A percentile compares a stretch with the other conserved stretches of the same genome.
These are phyloP conservation scores for Indri indri DNA, from an alignment of 2,113 vertebrate genomes.

Conservation along the genomic window DNA sequence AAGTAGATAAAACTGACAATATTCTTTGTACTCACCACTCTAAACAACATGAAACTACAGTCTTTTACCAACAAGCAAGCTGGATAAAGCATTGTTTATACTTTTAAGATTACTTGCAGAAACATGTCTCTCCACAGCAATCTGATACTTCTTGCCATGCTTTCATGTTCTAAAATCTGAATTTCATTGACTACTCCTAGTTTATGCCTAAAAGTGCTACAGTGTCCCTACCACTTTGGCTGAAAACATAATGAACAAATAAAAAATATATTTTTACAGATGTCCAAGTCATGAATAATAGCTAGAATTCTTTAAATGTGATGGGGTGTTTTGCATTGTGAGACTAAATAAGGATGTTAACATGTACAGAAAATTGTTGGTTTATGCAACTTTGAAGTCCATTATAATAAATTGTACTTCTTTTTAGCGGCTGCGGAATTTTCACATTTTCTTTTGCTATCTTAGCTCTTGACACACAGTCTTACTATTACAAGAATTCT, in stretches of 20 bases:
- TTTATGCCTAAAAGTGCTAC: not conserved
- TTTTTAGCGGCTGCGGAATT: not conserved
- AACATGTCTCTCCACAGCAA: not conserved
- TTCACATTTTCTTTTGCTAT: constrained; percentile 29
- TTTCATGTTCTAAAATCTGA: not conserved
- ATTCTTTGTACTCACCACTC: not conserved
- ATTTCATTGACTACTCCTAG: not conserved
- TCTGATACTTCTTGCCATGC: not conserved
- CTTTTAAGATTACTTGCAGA: not conserved
- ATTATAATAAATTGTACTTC: not conserved
- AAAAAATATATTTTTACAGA: not conserved
- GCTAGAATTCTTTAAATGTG: not conserved
- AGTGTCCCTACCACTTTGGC: not conserved
- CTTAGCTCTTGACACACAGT: constrained; percentile 3
- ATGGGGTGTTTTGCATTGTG: not conserved
- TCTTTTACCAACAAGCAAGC: not conserved
- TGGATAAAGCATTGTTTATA: not conserved
- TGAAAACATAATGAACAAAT: not conserved
- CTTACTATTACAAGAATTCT: constrained; percentile 8
- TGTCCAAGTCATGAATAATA: not conserved
- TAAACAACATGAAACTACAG: not conserved
- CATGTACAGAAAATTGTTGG: not conserved
- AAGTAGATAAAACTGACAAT: not conserved
- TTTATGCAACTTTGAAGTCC: not conserved
- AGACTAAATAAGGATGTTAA: not conserved